Evolutionary conservation across 92 coral and sea anemone species (phyloP).

Genomic region (Epizoanthus stellaris): DNA sequence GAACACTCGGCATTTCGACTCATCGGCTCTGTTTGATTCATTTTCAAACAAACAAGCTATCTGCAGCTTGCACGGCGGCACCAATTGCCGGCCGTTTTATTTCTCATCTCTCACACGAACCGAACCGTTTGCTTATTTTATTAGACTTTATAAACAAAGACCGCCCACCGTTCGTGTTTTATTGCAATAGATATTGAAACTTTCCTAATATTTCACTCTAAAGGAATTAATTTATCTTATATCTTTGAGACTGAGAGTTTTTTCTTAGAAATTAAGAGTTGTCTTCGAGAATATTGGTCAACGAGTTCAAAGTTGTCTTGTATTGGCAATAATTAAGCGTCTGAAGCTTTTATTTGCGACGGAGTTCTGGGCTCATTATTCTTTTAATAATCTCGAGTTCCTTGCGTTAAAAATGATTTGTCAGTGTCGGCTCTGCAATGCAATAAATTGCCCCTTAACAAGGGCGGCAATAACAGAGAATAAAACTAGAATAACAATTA

Average conservation of each 20-base stretch:
- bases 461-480: slow-evolving; percentile 56
- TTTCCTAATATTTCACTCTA: slow-evolving; percentile 50
- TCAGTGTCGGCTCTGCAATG: slow-evolving; percentile 79
- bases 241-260: slow-evolving; percentile 5
- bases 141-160: slow-evolving; percentile 97
- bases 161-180: slow-evolving; percentile 96
- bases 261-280: background rate
- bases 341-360: slow-evolving; percentile 43
- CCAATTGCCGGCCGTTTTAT: slow-evolving; percentile 56
- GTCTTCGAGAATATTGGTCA: slow-evolving; percentile 1
- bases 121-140: slow-evolving; percentile 94
- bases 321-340: slow-evolving; percentile 39
- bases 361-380: slow-evolving; percentile 54
- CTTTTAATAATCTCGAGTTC: slow-evolving; percentile 80
- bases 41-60: slow-evolving; percentile 45
- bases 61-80: slow-evolving; percentile 59
- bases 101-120: slow-evolving; percentile 75
- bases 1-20: background rate
- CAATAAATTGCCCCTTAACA: slow-evolving; percentile 84
- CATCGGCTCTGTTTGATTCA: slow-evolving; percentile 16
- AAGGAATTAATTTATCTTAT: slow-evolving; percentile 36
- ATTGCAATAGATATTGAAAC: slow-evolving; percentile 94
- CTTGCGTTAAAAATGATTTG: slow-evolving; percentile 80
- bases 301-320: slow-evolving; percentile 6
- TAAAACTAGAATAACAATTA: slow-evolving; percentile 33